These are phyloP conservation scores for Drosophila maculinotata DNA, from an alignment of 2,888 invertebrate genomes.

Conservation along the genomic window DNA sequence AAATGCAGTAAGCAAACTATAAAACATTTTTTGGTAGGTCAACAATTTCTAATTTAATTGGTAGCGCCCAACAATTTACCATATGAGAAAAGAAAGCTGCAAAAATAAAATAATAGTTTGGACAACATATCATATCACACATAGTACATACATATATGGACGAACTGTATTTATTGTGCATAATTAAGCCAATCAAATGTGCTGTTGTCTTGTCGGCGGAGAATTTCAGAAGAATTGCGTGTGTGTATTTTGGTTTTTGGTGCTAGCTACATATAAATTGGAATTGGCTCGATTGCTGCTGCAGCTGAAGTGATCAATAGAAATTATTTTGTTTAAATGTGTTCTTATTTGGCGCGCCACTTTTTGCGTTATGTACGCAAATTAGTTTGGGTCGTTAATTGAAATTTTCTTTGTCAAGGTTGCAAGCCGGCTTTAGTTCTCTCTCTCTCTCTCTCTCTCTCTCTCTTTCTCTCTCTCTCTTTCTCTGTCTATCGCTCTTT, in stretches of 20 bases:
- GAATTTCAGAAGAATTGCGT: constrained; percentile 51
- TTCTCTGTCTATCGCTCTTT: constrained; percentile 7
- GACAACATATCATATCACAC: constrained; percentile 21
- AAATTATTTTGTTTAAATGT: constrained; percentile 26
- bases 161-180: constrained; percentile 58
- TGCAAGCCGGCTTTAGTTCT: constrained; percentile 24
- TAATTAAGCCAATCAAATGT: constrained; percentile 73
- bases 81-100: constrained; percentile 71
- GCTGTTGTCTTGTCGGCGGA: constrained; percentile 38
- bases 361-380: constrained; percentile 47
- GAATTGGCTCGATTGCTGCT: constrained; percentile 36
- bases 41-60: constrained; percentile 75
- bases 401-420: constrained; percentile 73
- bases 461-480: constrained; percentile 2
- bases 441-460: neutral
- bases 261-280: constrained; percentile 16
- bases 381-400: constrained; percentile 62
- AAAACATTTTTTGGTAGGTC: constrained; percentile 61
- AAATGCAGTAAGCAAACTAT: constrained; percentile 60
- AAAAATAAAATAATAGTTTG: constrained; percentile 31
- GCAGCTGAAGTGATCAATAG: constrained; percentile 18
- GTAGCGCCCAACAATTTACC: constrained; percentile 70
- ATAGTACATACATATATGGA: constrained; percentile 30
- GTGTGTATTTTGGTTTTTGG: constrained; percentile 14
- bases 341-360: constrained; percentile 17